Base-by-base conservation (phyloP, 2,113 vertebrate species). In the Triplophysa tibetana region DNA sequence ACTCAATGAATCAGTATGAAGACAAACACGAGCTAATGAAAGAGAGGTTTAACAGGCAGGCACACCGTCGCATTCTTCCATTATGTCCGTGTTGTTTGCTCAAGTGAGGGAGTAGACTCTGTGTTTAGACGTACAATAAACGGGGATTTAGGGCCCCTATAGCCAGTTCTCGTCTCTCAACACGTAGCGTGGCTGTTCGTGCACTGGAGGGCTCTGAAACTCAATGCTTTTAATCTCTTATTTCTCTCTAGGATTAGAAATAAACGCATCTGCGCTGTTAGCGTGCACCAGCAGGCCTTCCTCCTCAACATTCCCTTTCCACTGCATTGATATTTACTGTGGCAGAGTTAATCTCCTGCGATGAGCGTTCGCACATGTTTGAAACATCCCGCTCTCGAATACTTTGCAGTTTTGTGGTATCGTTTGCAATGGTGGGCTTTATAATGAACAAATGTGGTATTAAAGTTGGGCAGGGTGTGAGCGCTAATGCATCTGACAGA, bases 181-280 rank as follows among this genome's bases (percentile, higher is more conserved):
- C 93, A 87, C 90, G 74, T 81, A 88, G 77, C 85, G 83, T 85
- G 82, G 87, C 88, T 88, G 88, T 86, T 81, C 85, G 87, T 88
- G 89, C 87, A 61, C 78, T 45, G 77, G 77, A 80, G 75, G 78
- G 80, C 82, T 80, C 87, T 89, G 89, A 89, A 90, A 89, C 88
- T 93, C 89, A 90, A 93, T 90, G 89, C 88, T 84, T 89, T 89
- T 93, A 92, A 93, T 92, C 91, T 92, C 80, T 87, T 67, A 77
- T 82, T 84, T 88, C 89, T 90, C 88, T 68, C 13, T 50, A 58
- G 79, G 84, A 83, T 84, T 87, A 83, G 68, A 79, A 83, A 83
- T 78, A 82, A 82, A 86, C 24, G 70, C 82, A 83, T 82, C 73
- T 83, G 78, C 29, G 60, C 48, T 10, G 54, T 70, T 82, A 70